Percentiles rank a stretch among this genome's conserved stretches.
These are phyloP conservation scores for Microtus pennsylvanicus DNA, from an alignment of 2,113 vertebrate genomes.

Conservation along the genomic window DNA sequence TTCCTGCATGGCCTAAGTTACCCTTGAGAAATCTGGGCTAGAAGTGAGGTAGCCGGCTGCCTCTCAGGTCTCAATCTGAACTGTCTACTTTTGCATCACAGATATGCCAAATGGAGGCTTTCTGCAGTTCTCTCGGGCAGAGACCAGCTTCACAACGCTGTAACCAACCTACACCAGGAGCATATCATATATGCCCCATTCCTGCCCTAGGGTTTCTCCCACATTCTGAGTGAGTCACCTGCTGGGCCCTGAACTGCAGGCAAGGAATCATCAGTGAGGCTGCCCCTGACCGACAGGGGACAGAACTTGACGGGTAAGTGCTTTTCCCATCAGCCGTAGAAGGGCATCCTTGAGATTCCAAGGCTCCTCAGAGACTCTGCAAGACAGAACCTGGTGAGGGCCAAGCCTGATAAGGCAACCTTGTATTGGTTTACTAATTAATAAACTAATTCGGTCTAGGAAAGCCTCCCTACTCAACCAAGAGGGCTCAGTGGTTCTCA, in stretches of 20 bases:
- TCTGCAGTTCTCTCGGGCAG: background rate
- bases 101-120: background rate
- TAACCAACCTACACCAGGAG: background rate
- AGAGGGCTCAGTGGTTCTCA: background rate
- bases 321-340: background rate
- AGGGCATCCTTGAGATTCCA: background rate
- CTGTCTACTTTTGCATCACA: background rate
- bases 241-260: background rate
- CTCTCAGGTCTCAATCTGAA: background rate
- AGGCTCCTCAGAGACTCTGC: slow-evolving; percentile 23
- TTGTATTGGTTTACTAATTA: background rate
- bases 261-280: background rate
- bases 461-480: background rate
- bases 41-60: background rate
- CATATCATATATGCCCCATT: background rate
- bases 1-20: background rate
- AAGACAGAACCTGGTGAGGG: background rate
- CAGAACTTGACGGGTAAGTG: background rate
- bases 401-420: background rate
- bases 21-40: background rate
- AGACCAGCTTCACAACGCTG: background rate
- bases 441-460: background rate
- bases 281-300: background rate
- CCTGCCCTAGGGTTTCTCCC: background rate
- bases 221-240: background rate